These are phyloP conservation scores for Formicarius rufipectus DNA, from an alignment of 2,113 vertebrate species.

Conservation along the genomic window DNA sequence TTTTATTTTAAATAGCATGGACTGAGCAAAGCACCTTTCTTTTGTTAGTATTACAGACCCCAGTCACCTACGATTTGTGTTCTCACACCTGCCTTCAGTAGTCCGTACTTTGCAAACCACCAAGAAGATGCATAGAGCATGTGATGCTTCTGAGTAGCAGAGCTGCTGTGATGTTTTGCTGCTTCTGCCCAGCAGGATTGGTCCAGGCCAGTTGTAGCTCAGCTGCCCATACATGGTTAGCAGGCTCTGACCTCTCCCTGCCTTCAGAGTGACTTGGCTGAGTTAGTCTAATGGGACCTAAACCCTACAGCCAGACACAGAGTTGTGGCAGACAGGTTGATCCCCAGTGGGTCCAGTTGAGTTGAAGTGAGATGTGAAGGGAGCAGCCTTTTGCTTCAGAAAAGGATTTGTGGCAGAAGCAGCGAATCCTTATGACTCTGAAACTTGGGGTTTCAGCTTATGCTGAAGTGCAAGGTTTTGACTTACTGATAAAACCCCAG, in stretches of 20 bases:
- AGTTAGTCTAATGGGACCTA: background rate
- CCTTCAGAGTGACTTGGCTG: background rate
- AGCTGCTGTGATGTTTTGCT: background rate
- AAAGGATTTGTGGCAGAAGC: background rate
- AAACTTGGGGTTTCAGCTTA: background rate
- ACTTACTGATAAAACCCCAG: background rate
- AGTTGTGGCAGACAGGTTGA: background rate
- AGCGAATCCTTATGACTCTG: background rate
- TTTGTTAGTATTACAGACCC: background rate
- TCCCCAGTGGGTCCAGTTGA: background rate
- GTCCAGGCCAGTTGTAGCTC: background rate
- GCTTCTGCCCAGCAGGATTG: background rate
- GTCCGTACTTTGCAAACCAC: background rate
- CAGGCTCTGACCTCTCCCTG: background rate
- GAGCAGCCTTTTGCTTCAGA: background rate
- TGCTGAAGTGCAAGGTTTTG: background rate
- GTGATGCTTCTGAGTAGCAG: background rate
- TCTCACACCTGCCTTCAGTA: background rate
- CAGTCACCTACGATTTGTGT: background rate
- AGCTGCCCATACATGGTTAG: background rate
- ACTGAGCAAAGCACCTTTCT: background rate
- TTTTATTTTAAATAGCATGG: background rate
- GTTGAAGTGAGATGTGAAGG: background rate
- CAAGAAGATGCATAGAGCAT: background rate
- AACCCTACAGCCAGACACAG: background rate